Evolutionary conservation across 2,113 vertebrate species (phyloP), one percentile per base, ranked within the genome.

Genomic region (Salvelinus alpinus): DNA sequence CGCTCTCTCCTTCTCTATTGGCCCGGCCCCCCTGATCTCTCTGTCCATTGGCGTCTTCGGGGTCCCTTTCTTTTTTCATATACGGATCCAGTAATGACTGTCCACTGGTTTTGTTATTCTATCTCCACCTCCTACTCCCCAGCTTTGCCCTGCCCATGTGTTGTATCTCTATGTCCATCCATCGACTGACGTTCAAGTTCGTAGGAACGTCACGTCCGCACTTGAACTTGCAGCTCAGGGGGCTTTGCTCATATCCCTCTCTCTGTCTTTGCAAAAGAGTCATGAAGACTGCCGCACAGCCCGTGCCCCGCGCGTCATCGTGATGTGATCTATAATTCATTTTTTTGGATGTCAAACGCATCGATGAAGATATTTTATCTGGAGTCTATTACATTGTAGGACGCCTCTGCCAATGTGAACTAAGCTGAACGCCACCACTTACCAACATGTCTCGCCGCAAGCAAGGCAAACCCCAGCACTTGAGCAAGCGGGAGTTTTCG

Each of bases 181-280:
- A 94, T 95, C 96, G 96, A 95, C 96, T 96, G 96, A 97, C 97
- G 97, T 97, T 97, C 97, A 99, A 99, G 97, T 99, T 99, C 96
- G 95, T 92, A 94, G 95, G 94, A 95, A 97, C 96, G 96, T 97
- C 96, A 98, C 96, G 96, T 98, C 96, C 96, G 96, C 96, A 98
- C 96, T 99, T 98, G 97, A 98, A 98, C 96, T 97, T 98, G 95
- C 95, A 95, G 96, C 96, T 95, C 95, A 95, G 95, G 95, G 95
- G 95, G 92, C 95, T 96, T 93, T 94, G 82, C 94, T 54, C 91
- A 94, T 94, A 94, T 94, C 95, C 87, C 92, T 92, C 80, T 44
- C 74, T 81, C 76, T 79, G 62, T 79, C 64, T 84, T 72, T 86
- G 73, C 72, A 80, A 93, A 94, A 94, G 95, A 96, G 93, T 95